Evolutionary conservation across 2,797 vertebrate species (phyloP).

Genomic region (Parambassis ranga): DNA sequence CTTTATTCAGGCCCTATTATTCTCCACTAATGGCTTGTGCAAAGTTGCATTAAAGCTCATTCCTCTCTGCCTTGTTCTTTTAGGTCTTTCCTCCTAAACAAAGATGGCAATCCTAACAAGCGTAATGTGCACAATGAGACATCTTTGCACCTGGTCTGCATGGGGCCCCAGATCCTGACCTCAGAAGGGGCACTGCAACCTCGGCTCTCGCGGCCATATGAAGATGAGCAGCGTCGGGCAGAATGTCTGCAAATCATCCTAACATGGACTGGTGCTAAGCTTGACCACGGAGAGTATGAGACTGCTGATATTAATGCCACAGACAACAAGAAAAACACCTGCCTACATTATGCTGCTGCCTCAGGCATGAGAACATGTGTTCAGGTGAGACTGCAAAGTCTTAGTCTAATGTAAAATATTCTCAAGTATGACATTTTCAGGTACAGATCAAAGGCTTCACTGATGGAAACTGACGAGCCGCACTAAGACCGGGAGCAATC

Average conservation of each 20-base stretch:
- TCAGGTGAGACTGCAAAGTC: conserved; percentile 82
- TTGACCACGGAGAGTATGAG: conserved; percentile 95
- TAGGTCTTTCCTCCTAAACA: conserved; percentile 93
- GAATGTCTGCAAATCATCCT: conserved; percentile 94
- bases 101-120: conserved; percentile 99
- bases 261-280: conserved; percentile 95
- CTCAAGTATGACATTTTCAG: background rate
- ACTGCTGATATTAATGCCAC: conserved; percentile 90
- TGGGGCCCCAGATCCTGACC: conserved; percentile 95
- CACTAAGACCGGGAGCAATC: background rate
- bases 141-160: conserved; percentile 95
- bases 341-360: conserved; percentile 96
- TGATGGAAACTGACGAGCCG: background rate
- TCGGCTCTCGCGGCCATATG: conserved; percentile 85
- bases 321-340: conserved; percentile 96
- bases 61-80: background rate
- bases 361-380: conserved; percentile 98
- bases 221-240: conserved; percentile 89
- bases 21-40: background rate
- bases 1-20: background rate
- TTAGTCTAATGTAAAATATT: conserved; percentile 1
- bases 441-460: conserved; percentile 1
- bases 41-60: background rate
- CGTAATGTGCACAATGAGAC: conserved; percentile 97
- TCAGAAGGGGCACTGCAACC: conserved; percentile 91